Evolutionary conservation across 2,888 invertebrate species (phyloP).

Genomic region (Acronicta alni): DNA sequence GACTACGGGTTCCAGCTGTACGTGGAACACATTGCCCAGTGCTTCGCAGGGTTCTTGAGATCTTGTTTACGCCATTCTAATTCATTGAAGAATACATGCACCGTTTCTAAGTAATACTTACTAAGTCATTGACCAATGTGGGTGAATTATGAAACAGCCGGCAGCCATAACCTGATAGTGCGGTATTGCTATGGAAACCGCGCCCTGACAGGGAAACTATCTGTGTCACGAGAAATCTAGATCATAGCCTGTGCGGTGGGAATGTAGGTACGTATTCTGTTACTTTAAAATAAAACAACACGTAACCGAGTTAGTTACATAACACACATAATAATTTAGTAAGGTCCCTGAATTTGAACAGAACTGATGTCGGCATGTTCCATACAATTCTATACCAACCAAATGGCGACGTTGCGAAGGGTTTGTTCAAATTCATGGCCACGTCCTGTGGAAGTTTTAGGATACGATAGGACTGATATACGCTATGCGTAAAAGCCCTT

Average conservation of each 20-base stretch:
- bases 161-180: conserved; percentile 4
- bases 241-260: conserved; percentile 1
- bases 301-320: background rate
- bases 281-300: background rate
- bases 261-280: too few species aligned
- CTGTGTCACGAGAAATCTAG: conserved; percentile 25
- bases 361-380: too few species aligned
- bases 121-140: conserved; percentile 26
- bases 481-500: too few species aligned
- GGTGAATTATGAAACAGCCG: conserved; percentile 33
- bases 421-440: too few species aligned
- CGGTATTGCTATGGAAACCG: conserved; percentile 17
- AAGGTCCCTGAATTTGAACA: too few species aligned
- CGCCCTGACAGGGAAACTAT: conserved; percentile 23
- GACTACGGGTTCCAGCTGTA: too few species aligned
- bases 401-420: too few species aligned
- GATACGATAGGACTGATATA: too few species aligned
- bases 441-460: too few species aligned
- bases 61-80: conserved; percentile 7
- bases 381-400: too few species aligned
- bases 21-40: background rate
- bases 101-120: background rate
- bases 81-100: background rate
- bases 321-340: too few species aligned
- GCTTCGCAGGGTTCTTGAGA: background rate